phyloP scores from a whole-genome alignment of 2,113 vertebrate species.

The Sialia sialis region DNA sequence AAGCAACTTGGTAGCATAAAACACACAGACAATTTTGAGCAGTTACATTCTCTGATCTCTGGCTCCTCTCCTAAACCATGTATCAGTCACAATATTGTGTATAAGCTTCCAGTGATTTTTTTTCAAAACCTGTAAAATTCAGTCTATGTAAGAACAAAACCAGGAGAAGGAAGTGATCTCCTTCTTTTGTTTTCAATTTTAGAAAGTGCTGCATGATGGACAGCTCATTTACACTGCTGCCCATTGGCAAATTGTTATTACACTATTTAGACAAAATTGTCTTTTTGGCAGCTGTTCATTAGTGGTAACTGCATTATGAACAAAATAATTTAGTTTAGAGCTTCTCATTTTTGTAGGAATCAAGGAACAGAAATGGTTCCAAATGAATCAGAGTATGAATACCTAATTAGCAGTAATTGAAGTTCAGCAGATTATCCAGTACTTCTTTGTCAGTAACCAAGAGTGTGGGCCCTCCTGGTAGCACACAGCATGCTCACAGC shows the following conservation, averaged over 20 bases:
- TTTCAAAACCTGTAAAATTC: background rate
- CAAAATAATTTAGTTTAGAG: conserved; percentile 16
- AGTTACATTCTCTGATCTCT: background rate
- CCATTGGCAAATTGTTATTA: background rate
- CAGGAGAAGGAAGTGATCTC: background rate
- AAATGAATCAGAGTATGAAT: background rate
- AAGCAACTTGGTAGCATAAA: background rate
- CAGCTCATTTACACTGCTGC: background rate
- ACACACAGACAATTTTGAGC: background rate
- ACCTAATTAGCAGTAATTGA: background rate
- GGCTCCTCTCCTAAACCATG: background rate
- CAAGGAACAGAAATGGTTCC: background rate
- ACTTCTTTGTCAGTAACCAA: background rate
- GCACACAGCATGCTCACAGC: background rate
- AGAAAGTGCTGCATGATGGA: background rate
- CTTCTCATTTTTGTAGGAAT: background rate
- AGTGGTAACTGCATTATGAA: background rate
- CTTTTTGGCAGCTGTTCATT: conserved; percentile 34
- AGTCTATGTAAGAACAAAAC: background rate
- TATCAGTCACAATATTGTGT: background rate
- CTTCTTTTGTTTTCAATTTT: background rate
- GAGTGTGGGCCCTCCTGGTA: background rate
- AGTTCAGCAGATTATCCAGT: background rate
- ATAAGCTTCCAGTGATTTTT: background rate
- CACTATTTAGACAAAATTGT: background rate